Conservation (phyloP, 1,140 invertebrate species). For the Dreissena polymorpha region DNA sequence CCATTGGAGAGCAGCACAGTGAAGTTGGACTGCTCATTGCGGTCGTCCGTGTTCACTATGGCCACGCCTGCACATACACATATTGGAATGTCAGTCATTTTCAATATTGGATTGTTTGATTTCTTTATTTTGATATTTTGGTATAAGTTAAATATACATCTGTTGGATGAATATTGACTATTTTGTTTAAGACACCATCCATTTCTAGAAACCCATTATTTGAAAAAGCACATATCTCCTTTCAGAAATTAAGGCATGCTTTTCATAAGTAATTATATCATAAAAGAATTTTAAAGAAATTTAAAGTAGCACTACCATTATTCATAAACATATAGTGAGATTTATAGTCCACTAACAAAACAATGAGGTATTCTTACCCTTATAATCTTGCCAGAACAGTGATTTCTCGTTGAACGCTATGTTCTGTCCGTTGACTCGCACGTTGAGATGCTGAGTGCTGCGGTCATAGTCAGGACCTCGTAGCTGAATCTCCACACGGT, state of each 20-base stretch:
- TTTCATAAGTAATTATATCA: not conserved
- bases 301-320: not conserved
- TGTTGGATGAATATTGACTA: not conserved
- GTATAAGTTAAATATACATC: not conserved
- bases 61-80: slow-evolving; percentile 57
- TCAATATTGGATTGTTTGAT: not conserved
- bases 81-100: too few species aligned
- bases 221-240: not conserved
- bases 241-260: not conserved
- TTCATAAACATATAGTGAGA: not conserved
- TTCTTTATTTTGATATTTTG: not conserved
- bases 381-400: slow-evolving; percentile 65
- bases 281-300: not conserved
- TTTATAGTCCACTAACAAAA: not conserved
- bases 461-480: slow-evolving; percentile 42
- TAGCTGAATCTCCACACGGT: slow-evolving; percentile 61
- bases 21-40: slow-evolving; percentile 64
- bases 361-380: slow-evolving; percentile 47
- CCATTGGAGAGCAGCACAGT: slow-evolving; percentile 65
- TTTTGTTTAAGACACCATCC: not conserved
- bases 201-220: not conserved
- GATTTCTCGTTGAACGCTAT: slow-evolving; percentile 58
- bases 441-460: slow-evolving; percentile 56
- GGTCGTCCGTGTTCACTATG: slow-evolving; percentile 55
- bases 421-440: slow-evolving; percentile 60